Percentiles rank a stretch among this genome's conserved stretches.
These are phyloP conservation scores for Eudyptes chrysolophus DNA, from an alignment of 2,113 vertebrate genomes.

Conservation along the genomic window DNA sequence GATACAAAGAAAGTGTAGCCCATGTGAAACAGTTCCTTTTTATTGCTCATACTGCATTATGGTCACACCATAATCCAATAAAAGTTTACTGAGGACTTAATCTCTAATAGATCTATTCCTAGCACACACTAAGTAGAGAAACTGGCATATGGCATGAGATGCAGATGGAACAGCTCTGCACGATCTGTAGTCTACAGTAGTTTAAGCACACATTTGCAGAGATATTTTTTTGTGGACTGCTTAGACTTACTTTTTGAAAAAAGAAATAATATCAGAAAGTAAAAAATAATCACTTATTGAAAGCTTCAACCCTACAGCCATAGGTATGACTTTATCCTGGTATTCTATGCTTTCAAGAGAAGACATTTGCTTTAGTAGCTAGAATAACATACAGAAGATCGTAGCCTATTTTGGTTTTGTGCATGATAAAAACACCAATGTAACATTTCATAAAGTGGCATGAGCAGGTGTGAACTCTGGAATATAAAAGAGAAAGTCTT, in stretches of 20 bases:
- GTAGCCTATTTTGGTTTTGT: not conserved
- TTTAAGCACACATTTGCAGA: not conserved
- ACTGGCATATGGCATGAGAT: not conserved
- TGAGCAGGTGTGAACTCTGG: not conserved
- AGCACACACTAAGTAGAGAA: not conserved
- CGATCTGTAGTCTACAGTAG: not conserved
- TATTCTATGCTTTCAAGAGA: not conserved
- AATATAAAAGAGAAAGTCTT: not conserved
- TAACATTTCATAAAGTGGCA: not conserved
- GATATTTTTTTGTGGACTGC: not conserved
- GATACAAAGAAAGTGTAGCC: not conserved
- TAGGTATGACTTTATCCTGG: not conserved
- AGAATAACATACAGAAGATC: not conserved
- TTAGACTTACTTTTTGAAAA: not conserved
- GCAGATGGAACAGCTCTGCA: not conserved
- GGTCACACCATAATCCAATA: not conserved
- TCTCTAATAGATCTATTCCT: not conserved
- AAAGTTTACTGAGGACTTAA: slow-evolving; percentile 18
- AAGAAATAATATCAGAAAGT: not conserved
- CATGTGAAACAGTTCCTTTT: not conserved
- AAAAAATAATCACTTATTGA: not conserved
- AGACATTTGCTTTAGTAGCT: not conserved
- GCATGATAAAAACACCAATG: not conserved
- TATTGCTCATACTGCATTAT: not conserved
- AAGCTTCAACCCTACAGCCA: not conserved